Conservation (phyloP, 2,797 vertebrate species). For the Dendrocincla tyrannina region DNA sequence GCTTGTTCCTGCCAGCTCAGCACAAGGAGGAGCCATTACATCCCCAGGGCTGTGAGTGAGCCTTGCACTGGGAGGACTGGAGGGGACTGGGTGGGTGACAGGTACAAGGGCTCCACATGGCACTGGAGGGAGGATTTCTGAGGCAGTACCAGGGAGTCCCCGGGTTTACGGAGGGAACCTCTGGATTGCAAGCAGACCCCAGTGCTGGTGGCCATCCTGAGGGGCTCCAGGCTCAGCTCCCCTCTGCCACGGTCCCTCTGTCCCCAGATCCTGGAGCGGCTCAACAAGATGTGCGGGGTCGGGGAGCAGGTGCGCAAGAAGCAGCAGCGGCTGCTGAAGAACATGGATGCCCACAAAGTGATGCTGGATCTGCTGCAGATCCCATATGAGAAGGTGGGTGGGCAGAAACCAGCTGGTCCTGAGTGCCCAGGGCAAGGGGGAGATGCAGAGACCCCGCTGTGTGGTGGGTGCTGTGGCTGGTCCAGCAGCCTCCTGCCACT, state of each 20-base stretch:
- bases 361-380: constrained; percentile 98
- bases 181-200: background rate
- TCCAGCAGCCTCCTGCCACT: background rate
- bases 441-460: rapidly evolving
- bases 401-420: background rate
- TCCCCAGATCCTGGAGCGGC: constrained; percentile 88
- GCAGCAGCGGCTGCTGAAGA: constrained; percentile 94
- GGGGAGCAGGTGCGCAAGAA: constrained; percentile 93
- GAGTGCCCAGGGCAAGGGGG: too few relatives aligned
- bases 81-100: background rate
- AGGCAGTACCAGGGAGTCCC: background rate
- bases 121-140: background rate
- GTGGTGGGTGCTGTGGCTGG: background rate
- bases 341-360: constrained; percentile 98
- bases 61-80: background rate
- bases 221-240: background rate
- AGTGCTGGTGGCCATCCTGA: background rate
- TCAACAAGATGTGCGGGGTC: constrained; percentile 93
- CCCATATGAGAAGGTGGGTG: constrained; percentile 86
- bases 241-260: background rate
- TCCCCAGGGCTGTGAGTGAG: background rate
- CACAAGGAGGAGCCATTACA: background rate
- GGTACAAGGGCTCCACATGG: rapidly evolving
- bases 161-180: background rate
- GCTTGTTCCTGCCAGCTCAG: background rate